Conservation (phyloP, 2,888 invertebrate species). For the Falcaria lacertinaria region DNA sequence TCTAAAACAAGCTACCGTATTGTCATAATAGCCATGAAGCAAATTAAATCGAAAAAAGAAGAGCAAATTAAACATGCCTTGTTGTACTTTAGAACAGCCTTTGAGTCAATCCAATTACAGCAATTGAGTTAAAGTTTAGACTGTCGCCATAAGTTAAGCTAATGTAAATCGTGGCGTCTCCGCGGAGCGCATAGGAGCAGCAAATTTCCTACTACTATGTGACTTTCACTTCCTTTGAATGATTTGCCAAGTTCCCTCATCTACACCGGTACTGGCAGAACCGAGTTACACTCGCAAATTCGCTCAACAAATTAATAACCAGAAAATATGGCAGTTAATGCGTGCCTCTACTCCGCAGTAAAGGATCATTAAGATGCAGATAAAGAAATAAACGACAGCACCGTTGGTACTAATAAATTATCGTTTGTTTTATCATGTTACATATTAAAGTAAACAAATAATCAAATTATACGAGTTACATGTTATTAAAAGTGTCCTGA, state of each 20-base stretch:
- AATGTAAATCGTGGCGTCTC: conserved; percentile 32
- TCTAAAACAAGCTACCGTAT: background rate
- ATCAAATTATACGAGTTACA: no score
- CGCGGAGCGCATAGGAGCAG: conserved; percentile 27
- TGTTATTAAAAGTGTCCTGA: no score
- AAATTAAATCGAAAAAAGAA: no score
- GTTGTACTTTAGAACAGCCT: conserved; percentile 7
- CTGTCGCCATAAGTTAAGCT: conserved; percentile 32
- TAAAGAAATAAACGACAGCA: no score
- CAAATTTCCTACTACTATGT: conserved; percentile 30
- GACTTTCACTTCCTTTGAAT: conserved; percentile 30
- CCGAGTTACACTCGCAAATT: background rate
- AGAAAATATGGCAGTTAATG: background rate
- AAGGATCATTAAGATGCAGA: background rate
- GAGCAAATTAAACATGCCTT: background rate
- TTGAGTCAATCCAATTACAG: conserved; percentile 15
- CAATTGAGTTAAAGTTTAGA: conserved; percentile 32
- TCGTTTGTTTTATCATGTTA: no score
- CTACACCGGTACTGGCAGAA: conserved; percentile 6
- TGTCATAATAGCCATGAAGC: background rate
- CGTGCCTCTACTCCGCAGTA: background rate
- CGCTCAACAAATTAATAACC: background rate
- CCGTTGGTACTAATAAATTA: no score
- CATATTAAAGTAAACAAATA: no score
- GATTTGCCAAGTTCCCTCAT: conserved; percentile 24